Percentiles rank a stretch among this genome's conserved stretches.
Evolutionary conservation across 1,140 invertebrate species (phyloP).

Genomic region (Nymphalis io): DNA sequence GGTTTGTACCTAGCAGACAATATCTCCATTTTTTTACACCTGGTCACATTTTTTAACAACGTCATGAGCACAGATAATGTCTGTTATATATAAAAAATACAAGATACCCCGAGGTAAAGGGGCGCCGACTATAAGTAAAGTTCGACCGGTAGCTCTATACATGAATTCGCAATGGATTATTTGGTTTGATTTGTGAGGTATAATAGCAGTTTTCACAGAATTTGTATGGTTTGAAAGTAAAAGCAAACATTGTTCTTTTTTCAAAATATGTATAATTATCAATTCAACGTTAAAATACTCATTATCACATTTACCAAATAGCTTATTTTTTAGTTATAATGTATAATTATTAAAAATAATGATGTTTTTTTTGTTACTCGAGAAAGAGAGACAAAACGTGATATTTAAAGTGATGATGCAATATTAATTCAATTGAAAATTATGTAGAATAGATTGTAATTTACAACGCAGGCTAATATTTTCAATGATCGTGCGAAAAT

Average conservation of each 20-base stretch:
- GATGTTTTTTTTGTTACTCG: no score
- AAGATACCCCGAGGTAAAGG: constrained; percentile 38
- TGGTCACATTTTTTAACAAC: constrained; percentile 66
- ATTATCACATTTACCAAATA: no score
- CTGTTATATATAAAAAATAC: constrained; percentile 7
- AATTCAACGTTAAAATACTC: no score
- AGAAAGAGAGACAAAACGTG: no score
- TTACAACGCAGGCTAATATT: neutral
- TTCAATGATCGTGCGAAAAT: constrained; percentile 66
- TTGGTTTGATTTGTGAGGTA: constrained; percentile 51
- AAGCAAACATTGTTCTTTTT: no score
- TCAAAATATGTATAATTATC: no score
- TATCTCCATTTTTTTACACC: constrained; percentile 53
- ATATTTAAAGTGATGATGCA: neutral
- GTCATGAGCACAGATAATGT: constrained; percentile 36
- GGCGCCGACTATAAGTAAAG: constrained; percentile 45
- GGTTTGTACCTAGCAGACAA: constrained; percentile 41
- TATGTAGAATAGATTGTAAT: constrained; percentile 5
- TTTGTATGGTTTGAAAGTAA: no score
- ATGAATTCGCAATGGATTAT: constrained; percentile 26
- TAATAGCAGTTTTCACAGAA: neutral
- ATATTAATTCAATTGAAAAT: constrained; percentile 30
- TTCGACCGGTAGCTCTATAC: constrained; percentile 44
- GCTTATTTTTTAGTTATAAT: no score
- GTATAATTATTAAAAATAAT: no score